Evolutionary conservation across 2,888 invertebrate genomes (phyloP).

Genomic region (Laspeyria flexula): DNA sequence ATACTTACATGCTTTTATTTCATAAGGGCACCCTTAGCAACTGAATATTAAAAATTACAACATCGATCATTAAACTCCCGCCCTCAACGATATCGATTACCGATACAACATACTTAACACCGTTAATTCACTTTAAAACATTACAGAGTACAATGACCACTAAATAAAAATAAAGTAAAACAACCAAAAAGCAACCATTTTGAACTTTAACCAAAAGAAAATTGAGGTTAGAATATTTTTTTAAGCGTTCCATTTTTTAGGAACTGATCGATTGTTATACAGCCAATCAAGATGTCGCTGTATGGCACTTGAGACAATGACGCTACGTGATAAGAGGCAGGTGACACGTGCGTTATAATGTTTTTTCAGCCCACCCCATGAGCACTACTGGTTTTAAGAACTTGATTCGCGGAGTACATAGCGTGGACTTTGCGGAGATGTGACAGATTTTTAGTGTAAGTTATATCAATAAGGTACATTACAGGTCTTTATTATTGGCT

Average conservation of each 20-base stretch:
- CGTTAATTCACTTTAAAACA: slow-evolving; percentile 39
- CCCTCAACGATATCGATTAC: slow-evolving; percentile 22
- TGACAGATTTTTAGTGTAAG: slow-evolving; percentile 29
- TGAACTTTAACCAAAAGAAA: slow-evolving; percentile 26
- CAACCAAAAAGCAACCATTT: slow-evolving; percentile 15
- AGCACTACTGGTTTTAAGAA: slow-evolving; percentile 60
- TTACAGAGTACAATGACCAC: no score
- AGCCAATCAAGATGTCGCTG: slow-evolving; percentile 53
- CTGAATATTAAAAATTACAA: no score
- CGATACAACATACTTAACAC: slow-evolving; percentile 25
- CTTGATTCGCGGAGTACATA: slow-evolving; percentile 55
- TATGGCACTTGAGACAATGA: slow-evolving; percentile 60
- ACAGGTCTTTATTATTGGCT: no score
- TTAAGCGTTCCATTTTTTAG: slow-evolving; percentile 20
- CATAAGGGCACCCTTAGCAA: no score
- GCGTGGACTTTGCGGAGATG: slow-evolving; percentile 46
- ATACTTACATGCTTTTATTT: no score
- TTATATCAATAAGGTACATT: no score
- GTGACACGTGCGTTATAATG: slow-evolving; percentile 72
- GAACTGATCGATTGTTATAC: slow-evolving; percentile 33
- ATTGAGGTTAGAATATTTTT: slow-evolving; percentile 24
- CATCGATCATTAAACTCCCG: slow-evolving; percentile 12
- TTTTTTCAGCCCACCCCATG: slow-evolving; percentile 69
- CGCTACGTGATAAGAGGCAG: slow-evolving; percentile 68
- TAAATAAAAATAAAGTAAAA: slow-evolving; percentile 16